Base-by-base conservation (phyloP, 2,113 vertebrate genomes). In the Brienomyrus brachyistius region DNA sequence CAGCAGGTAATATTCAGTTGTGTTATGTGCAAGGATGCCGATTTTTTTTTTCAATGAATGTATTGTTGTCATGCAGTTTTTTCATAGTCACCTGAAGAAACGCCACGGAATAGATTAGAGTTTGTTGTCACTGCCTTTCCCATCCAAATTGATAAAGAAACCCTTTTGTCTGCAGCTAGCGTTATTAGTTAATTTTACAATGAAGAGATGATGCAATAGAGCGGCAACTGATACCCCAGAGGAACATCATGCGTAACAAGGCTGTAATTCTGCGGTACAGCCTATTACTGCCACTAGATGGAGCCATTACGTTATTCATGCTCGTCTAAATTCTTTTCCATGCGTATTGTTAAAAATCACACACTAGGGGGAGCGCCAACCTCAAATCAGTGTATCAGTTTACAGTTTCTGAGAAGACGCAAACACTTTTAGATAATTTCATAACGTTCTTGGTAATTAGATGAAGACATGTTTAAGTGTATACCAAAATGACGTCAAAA, bases 151-250 rank as follows among this genome's bases (percentile, higher is more conserved):
- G 52, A 45, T 19, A 43, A 89, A 40, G 66, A 6, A 86, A 88
- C 45, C 51, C 8, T 54, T 88, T 62, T 47, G 35, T 83, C 77
- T 47, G 35, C 77, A 89, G 74, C 45, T 59, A 52, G 77, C 31
- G 23, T n/a, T 56, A 54, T 89, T 89, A 82, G 89, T 43, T 74
- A 51, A 77, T 87, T 87, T 59, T 74, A 77, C 48, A 87, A 87
- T 74, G 62, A 87, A 15, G 50, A 54, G 62, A 87, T 90, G 89
- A 90, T 87, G 89, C 89, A 90, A 90, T 80, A 43, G 7, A 90
- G 5, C 83, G 51, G 89, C 62, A 90, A 90, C 35, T 85, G 15
- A 54, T 19, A 74, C 62, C 62, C 47, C 31, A 77, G 66, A 80
- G 35, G 10, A 85, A 31, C 10, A 31, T 90, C 50, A 54, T 31